Base-by-base conservation (phyloP, 2,888 invertebrate species). In the Phymatocera aterrima region DNA sequence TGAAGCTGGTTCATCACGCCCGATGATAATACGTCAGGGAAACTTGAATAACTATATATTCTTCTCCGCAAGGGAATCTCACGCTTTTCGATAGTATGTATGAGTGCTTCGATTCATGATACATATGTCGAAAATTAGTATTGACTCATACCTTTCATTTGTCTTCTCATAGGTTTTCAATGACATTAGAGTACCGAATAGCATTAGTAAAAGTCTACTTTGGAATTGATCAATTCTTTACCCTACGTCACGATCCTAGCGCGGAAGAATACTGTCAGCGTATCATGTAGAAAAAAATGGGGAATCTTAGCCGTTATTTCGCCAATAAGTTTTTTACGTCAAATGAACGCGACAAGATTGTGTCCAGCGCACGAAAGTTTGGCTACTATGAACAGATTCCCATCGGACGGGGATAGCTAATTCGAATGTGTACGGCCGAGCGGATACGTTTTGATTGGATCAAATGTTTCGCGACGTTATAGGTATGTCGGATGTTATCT, bases 391-490 rank as follows among this genome's bases (percentile, higher is more conserved):
- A 51, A 48, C 72, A 51, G 21, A 51, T 51, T 37, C 75, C 57
- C 54, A 60, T 75, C 28, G 57, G 60, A 57, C 60, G 60, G 24
- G 54, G 24, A 28, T 75, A n/a, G n/a, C n/a, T n/a, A 75, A 75
- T 43, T 75, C 75, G 75, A 75, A 75, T n/a, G 57, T 57, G 40
- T 75, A 57, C 75, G 75, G 75, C 12, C 18, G 57, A 75, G 43
- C 28, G 75, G 43, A 75, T 43, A 54, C 43, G 75, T 75, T 75
- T n/a, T 75, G 75, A 75, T 75, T 75, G 60, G 75, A 75, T 75
- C 24, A 75, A 75, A 57, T 60, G 75, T 75, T 60, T 24, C 57
- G 40, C 54, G 60, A 75, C 57, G 40, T 72, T 51, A 51, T n/a
- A n/a, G n/a, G n/a, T n/a, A n/a, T n/a, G n/a, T 28, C 72, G 51